Percentiles rank a stretch among this genome's conserved stretches.
phyloP scores from a whole-genome alignment of 2,888 invertebrate genomes.

The Eupithecia exiguata region DNA sequence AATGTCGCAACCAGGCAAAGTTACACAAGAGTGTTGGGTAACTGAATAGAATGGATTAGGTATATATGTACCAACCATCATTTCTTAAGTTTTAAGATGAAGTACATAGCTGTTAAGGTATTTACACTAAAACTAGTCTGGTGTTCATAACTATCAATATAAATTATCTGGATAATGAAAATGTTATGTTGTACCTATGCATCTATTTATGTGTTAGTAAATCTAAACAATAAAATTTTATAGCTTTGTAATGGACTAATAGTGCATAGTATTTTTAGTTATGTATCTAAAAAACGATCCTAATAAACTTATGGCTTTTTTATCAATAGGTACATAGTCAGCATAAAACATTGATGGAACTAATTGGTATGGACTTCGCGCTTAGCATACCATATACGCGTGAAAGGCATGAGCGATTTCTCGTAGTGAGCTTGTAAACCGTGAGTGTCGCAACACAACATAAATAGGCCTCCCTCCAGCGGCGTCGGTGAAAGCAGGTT shows the following conservation, averaged over 20 bases:
- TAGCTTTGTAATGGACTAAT: neutral
- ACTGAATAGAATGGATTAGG: neutral
- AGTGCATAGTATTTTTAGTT: neutral
- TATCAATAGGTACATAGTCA: neutral
- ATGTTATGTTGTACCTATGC: neutral
- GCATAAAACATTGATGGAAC: neutral
- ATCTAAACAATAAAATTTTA: neutral
- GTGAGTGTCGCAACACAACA: slow-evolving; percentile 21
- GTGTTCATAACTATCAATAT: neutral
- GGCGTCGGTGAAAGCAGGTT: slow-evolving; percentile 37
- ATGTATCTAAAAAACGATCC: neutral
- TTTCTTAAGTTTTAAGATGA: neutral
- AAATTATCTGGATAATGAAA: neutral
- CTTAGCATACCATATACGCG: slow-evolving; percentile 31
- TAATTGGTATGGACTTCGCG: slow-evolving; percentile 35
- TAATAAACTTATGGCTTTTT: neutral
- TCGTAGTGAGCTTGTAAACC: slow-evolving; percentile 15
- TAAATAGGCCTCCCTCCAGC: slow-evolving; percentile 42
- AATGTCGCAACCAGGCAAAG: slow-evolving; percentile 32
- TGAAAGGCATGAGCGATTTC: slow-evolving; percentile 38
- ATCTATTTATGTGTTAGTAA: neutral
- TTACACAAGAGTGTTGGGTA: slow-evolving; percentile 31
- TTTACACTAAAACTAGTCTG: neutral
- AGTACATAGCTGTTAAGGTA: neutral
- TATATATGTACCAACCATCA: neutral